These are phyloP conservation scores for Calyptomena viridis DNA, from an alignment of 2,113 vertebrate genomes.

Conservation along the genomic window DNA sequence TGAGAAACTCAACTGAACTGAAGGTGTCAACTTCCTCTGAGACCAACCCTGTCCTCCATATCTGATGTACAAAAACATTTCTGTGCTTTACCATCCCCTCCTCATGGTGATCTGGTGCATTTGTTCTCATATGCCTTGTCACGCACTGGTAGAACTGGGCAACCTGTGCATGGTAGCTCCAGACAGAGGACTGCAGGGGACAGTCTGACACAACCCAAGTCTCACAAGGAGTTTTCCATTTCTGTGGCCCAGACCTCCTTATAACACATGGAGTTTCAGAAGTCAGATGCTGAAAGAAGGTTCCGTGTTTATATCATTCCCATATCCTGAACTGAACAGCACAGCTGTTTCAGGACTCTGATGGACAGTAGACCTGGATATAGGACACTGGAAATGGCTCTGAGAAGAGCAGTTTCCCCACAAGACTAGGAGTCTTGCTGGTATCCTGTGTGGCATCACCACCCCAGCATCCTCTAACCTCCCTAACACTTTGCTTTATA, in stretches of 20 bases:
- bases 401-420: not conserved
- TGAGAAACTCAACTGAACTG: not conserved
- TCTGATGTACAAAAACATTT: not conserved
- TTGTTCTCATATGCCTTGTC: not conserved
- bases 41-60: not conserved
- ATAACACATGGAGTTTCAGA: not conserved
- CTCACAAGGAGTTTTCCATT: not conserved
- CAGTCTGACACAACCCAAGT: not conserved
- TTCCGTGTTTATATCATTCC: not conserved
- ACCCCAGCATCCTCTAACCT: not conserved
- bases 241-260: not conserved
- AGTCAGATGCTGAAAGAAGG: not conserved
- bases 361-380: not conserved
- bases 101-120: not conserved
- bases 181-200: not conserved
- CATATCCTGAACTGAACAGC: not conserved
- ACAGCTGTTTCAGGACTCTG: not conserved
- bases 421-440: not conserved
- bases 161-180: accelerated
- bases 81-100: not conserved
- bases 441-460: not conserved
- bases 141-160: not conserved
- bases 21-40: not conserved
- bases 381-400: not conserved
- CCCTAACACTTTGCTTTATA: not conserved